A percentile compares a stretch with the other conserved stretches of the same genome.
phyloP scores from a whole-genome alignment of 2,797 vertebrate species.

The Myioborus melanocephalus region DNA sequence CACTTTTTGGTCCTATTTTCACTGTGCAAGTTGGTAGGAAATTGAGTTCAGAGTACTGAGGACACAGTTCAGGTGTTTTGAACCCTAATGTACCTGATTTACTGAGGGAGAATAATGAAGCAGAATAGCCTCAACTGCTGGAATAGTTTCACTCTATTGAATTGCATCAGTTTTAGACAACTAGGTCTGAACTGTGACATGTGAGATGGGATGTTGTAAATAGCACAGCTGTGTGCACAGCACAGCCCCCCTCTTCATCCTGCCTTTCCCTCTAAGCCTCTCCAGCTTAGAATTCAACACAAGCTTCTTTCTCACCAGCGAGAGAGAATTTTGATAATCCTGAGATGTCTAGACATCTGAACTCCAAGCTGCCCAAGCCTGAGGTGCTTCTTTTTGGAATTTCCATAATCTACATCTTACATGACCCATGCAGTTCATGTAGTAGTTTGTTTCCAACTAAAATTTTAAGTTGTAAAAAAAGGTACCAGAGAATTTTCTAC shows the following conservation, averaged over 20 bases:
- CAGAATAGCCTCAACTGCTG: slow-evolving; percentile 27
- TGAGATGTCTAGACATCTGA: background rate
- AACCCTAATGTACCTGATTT: slow-evolving; percentile 60
- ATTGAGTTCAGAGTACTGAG: slow-evolving; percentile 71
- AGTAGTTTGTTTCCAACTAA: background rate
- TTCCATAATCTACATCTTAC: background rate
- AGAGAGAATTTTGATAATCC: background rate
- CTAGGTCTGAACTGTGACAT: slow-evolving; percentile 67
- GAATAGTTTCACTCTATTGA: slow-evolving; percentile 69
- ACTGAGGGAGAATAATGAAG: slow-evolving; percentile 70
- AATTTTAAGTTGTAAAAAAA: background rate
- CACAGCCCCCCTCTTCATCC: background rate
- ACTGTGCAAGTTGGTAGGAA: slow-evolving; percentile 56
- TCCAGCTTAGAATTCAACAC: slow-evolving; percentile 6
- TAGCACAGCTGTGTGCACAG: background rate
- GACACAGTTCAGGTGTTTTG: slow-evolving; percentile 74
- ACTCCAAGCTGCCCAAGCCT: background rate
- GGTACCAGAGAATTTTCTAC: background rate
- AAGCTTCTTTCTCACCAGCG: background rate
- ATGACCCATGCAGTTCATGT: background rate
- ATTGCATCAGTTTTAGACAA: slow-evolving; percentile 69
- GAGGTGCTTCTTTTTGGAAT: background rate
- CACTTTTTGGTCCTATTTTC: slow-evolving; percentile 18
- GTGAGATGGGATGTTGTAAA: slow-evolving; percentile 36
- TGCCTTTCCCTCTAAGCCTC: background rate